phyloP scores from a whole-genome alignment of 2,797 vertebrate genomes.

The Rhinoraja longicauda region DNA sequence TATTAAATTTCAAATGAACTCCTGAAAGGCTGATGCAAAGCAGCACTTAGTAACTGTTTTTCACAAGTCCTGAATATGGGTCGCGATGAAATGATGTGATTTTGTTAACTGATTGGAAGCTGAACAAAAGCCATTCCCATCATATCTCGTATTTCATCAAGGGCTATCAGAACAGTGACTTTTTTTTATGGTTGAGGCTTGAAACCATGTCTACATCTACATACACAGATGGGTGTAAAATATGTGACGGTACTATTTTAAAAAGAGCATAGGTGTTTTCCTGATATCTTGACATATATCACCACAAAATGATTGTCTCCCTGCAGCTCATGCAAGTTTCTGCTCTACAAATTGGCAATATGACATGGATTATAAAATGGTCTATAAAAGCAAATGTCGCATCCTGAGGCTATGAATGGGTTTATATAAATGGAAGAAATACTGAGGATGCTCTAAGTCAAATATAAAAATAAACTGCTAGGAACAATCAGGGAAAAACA shows the following conservation, averaged over 20 bases:
- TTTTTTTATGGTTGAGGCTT: neutral
- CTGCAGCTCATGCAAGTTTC: neutral
- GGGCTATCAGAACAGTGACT: too few species aligned
- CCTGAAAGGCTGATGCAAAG: neutral
- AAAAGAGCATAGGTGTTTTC: neutral
- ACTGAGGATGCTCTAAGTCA: neutral
- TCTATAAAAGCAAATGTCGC: neutral
- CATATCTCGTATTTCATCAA: conserved; percentile 4
- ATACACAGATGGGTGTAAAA: neutral
- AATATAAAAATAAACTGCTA: neutral
- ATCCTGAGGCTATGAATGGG: neutral
- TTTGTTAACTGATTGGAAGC: neutral
- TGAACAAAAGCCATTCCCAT: neutral
- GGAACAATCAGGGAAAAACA: neutral
- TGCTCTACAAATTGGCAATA: neutral
- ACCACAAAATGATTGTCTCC: neutral
- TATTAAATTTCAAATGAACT: neutral
- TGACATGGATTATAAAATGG: neutral
- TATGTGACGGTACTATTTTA: neutral
- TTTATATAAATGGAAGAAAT: neutral
- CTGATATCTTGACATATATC: neutral
- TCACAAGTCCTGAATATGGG: neutral
- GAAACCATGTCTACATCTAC: neutral
- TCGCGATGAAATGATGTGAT: neutral
- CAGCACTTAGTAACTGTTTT: neutral